Conservation (phyloP, 2,888 invertebrate genomes). For the Endotricha flammealis region DNA sequence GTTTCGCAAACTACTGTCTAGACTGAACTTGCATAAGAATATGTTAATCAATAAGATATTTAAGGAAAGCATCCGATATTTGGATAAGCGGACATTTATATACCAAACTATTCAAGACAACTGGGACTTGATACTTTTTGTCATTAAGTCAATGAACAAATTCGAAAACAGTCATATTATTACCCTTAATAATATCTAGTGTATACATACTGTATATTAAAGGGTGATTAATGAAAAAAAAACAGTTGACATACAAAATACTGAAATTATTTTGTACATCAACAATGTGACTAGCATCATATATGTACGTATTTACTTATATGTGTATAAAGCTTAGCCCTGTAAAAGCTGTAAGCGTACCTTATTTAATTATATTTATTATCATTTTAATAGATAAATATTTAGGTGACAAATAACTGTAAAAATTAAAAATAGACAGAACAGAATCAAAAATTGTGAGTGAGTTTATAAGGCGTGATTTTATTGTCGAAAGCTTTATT, state of each 20-base stretch:
- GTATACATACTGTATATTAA: slow-evolving; percentile 17
- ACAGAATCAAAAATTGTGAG: slow-evolving; percentile 10
- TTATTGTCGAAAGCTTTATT: slow-evolving; percentile 3
- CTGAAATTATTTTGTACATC: slow-evolving; percentile 24
- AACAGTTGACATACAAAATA: slow-evolving; percentile 2
- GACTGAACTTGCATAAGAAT: no score
- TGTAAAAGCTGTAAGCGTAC: slow-evolving; percentile 38
- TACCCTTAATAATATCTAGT: slow-evolving; percentile 5
- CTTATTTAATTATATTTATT: slow-evolving; percentile 7
- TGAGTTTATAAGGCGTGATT: slow-evolving; percentile 19
- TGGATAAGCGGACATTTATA: no score
- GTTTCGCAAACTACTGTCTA: no score
- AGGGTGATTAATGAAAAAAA: slow-evolving; percentile 21
- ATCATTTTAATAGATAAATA: slow-evolving; percentile 4
- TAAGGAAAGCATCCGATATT: no score
- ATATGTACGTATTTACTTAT: slow-evolving; percentile 24
- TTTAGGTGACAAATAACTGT: slow-evolving; percentile 17
- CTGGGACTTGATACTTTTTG: no score
- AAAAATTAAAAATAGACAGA: slow-evolving; percentile 15
- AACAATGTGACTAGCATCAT: slow-evolving; percentile 25
- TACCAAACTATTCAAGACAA: no score
- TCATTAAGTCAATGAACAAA: no score
- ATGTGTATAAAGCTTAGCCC: slow-evolving; percentile 42
- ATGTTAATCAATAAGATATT: no score
- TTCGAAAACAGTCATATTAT: slow-evolving; percentile 4